Percentiles rank a stretch among this genome's conserved stretches.
Evolutionary conservation across 2,797 vertebrate genomes (phyloP).

Genomic region (Hippocampus kuda): DNA sequence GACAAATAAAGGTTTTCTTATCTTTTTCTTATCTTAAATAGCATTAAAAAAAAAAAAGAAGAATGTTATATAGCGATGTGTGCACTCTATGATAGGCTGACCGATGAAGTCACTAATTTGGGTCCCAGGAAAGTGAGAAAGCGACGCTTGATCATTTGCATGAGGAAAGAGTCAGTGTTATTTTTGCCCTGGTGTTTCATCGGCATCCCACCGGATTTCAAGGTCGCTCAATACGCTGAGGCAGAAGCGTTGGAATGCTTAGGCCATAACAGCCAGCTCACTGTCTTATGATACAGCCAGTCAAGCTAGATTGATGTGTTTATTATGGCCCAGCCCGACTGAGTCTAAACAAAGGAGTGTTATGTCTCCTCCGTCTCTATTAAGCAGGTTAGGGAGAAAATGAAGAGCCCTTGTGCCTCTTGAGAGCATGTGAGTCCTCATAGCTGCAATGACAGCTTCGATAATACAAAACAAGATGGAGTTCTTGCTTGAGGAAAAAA

Average conservation of each 20-base stretch:
- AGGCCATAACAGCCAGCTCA: constrained; percentile 27
- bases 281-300: constrained; percentile 35
- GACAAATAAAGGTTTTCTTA: too few species aligned
- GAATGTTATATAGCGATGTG: too few species aligned
- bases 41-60: too few species aligned
- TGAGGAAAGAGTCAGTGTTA: constrained; percentile 34
- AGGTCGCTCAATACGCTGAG: constrained; percentile 40
- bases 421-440: constrained; percentile 33
- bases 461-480: constrained; percentile 46
- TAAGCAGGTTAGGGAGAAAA: constrained; percentile 42
- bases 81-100: constrained; percentile 28
- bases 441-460: constrained; percentile 27
- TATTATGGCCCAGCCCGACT: constrained; percentile 32
- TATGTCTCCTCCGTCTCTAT: constrained; percentile 50
- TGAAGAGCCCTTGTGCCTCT: constrained; percentile 35
- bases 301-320: constrained; percentile 43
- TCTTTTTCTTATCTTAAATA: too few species aligned
- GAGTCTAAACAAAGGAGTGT: constrained; percentile 34
- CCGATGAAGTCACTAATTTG: constrained; percentile 49
- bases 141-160: constrained; percentile 51
- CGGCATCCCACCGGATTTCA: constrained; percentile 42
- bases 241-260: constrained; percentile 27
- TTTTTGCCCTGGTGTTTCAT: constrained; percentile 48
- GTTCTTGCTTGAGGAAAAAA: constrained; percentile 30
- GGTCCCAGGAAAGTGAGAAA: constrained; percentile 34